Base-by-base conservation (phyloP, 2,888 invertebrate species). In the Thymelicus lineola region DNA sequence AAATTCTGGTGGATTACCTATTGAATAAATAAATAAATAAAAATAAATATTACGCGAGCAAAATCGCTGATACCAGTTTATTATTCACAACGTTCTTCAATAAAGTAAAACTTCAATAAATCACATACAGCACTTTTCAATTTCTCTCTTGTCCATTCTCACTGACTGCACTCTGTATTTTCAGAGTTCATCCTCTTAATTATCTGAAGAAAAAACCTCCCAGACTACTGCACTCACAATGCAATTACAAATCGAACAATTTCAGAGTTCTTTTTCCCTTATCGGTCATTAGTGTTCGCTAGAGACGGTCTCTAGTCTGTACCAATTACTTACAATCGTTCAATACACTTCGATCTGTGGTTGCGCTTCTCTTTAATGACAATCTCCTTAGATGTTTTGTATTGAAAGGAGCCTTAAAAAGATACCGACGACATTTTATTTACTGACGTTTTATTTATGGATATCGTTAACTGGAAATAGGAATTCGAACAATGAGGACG, bases 231-330 rank as follows among this genome's bases (percentile, higher is more conserved):
- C 48, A 53, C 10, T 64, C 17, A 38, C 63, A 20, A 64, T 53
- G 17, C 53, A 53, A 64, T 64, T 64, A 57, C 35, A 57, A 57
- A 35, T 57, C n/a, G 57, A 35, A 57, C 57, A 36, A 35, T 36
- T 35, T 35, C 36, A n/a, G 57, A 55, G 55, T 57, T 57, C 57
- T 57, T 28, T 42, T 35, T 57, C 57, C 57, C 57, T 35, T 57
- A 57, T n/a, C 57, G 57, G 35, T 57, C 57, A 57, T 57, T 57
- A 57, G 57, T 57, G 35, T 57, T 57, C 57, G 5, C 57, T 35
- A 36, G 57, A 35, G 48, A 15, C 48, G 48, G 57, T n/a, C n/a
- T 57, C 36, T 36, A n/a, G 57, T n/a, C n/a, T 57, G n/a, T 36
- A n/a, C 7, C 57, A 57, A 57, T 57, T 50, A 50, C 17, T 57